Evolutionary conservation across 1,140 invertebrate genomes (phyloP).

Genomic region (Drosophila ohnishii): DNA sequence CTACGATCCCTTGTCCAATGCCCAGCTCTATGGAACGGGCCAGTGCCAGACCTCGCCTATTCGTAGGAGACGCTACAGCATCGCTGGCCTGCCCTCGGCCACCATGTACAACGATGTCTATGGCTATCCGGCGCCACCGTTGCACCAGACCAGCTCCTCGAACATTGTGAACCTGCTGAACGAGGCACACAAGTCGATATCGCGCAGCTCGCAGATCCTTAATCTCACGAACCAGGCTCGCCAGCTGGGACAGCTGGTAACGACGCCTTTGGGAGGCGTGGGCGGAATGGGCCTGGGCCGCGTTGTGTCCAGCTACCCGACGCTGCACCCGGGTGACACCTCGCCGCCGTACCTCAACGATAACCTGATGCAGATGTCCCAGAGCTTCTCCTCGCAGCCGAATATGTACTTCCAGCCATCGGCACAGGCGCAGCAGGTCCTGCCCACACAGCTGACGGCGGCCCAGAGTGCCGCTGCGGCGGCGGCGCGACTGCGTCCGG

Average conservation of each 20-base stretch:
- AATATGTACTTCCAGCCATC: conserved; percentile 81
- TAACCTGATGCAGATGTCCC: conserved; percentile 81
- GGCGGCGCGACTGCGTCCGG: conserved; percentile 70
- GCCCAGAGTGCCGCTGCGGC: conserved; percentile 69
- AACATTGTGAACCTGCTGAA: conserved; percentile 82
- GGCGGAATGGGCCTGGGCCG: conserved; percentile 60
- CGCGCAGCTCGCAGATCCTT: conserved; percentile 80
- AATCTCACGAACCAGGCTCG: conserved; percentile 77
- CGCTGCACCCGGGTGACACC: conserved; percentile 73
- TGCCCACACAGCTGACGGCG: conserved; percentile 58
- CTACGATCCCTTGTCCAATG: conserved; percentile 43
- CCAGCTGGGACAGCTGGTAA: conserved; percentile 67
- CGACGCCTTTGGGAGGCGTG: conserved; percentile 20
- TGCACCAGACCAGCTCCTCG: conserved; percentile 78
- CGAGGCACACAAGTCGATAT: conserved; percentile 83
- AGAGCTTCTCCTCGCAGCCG: conserved; percentile 81
- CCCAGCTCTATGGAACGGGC: conserved; percentile 38
- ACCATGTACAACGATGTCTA: conserved; percentile 81
- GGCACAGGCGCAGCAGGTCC: conserved; percentile 40
- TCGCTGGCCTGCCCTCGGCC: conserved; percentile 80
- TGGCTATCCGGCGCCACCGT: conserved; percentile 71
- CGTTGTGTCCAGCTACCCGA: conserved; percentile 79
- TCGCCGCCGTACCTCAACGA: conserved; percentile 81
- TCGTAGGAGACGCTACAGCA: conserved; percentile 79
- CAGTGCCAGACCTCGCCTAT: conserved; percentile 72